Percentiles rank a stretch among this genome's conserved stretches.
Evolutionary conservation across 2,797 vertebrate genomes (phyloP).

Genomic region (Silurus aristotelis): DNA sequence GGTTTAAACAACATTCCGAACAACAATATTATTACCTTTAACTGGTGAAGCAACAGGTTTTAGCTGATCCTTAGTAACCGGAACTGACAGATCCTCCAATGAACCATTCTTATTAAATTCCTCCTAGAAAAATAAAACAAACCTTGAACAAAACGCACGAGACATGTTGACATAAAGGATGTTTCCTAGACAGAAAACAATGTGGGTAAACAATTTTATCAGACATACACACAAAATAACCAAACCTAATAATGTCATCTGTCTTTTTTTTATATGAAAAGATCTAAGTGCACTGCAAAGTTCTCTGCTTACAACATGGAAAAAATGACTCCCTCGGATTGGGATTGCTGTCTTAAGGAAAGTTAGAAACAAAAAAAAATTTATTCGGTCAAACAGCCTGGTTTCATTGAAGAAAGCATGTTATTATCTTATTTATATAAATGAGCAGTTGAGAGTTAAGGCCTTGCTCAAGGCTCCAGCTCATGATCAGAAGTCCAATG

Average conservation of each 20-base stretch:
- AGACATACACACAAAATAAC: constrained; percentile 2
- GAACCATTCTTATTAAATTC: constrained; percentile 64
- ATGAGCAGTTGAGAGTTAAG: no score
- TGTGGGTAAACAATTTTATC: not conserved
- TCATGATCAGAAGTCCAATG: no score
- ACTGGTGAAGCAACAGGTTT: constrained; percentile 57
- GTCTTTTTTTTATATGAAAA: not conserved
- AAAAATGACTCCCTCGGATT: constrained; percentile 4
- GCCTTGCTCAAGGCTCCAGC: no score
- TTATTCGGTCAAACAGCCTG: not conserved
- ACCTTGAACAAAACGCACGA: not conserved
- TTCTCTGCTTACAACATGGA: constrained; percentile 29
- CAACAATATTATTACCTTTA: constrained; percentile 61
- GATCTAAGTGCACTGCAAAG: not conserved
- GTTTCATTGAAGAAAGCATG: not conserved
- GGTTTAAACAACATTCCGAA: not conserved
- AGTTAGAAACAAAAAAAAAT: constrained; percentile 4
- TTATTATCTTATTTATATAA: no score
- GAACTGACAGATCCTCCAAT: constrained; percentile 43
- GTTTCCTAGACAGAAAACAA: not conserved
- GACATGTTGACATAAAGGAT: not conserved
- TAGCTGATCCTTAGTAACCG: constrained; percentile 53
- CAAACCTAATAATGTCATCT: not conserved
- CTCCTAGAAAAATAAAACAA: constrained; percentile 59
- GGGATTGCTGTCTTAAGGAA: constrained; percentile 10